These are phyloP conservation scores for Prenolepis imparis DNA, from an alignment of 2,888 invertebrate genomes.

Conservation along the genomic window DNA sequence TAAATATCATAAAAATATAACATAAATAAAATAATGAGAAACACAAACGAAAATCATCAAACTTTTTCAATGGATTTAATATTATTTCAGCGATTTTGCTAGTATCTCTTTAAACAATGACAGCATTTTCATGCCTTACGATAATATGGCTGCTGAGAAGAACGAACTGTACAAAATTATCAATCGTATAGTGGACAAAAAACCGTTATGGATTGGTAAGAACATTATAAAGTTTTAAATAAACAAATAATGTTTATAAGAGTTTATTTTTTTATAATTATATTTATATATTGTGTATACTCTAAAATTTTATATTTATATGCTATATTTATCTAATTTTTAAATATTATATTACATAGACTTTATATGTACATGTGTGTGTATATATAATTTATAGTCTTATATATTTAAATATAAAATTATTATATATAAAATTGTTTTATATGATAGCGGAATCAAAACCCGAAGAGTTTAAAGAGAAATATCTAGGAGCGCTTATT, in stretches of 20 bases:
- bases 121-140: constrained; percentile 77
- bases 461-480: constrained; percentile 78
- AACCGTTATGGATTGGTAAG: constrained; percentile 86
- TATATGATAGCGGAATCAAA: constrained; percentile 83
- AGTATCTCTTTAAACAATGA: constrained; percentile 72
- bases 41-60: background rate
- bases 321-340: background rate
- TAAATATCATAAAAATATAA: background rate
- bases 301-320: background rate
- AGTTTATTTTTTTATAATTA: background rate
- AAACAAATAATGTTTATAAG: background rate
- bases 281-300: background rate
- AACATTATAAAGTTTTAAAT: constrained; percentile 21
- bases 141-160: constrained; percentile 77
- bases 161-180: constrained; percentile 77
- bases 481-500: constrained; percentile 88
- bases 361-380: background rate
- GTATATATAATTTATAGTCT: background rate
- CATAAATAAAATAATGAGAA: background rate
- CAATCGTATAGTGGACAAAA: constrained; percentile 77
- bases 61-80: background rate
- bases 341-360: background rate
- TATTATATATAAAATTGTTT: background rate
- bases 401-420: background rate
- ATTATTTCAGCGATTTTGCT: constrained; percentile 76